phyloP scores from a whole-genome alignment of 2,113 vertebrate species.

The Oenanthe melanoleuca region DNA sequence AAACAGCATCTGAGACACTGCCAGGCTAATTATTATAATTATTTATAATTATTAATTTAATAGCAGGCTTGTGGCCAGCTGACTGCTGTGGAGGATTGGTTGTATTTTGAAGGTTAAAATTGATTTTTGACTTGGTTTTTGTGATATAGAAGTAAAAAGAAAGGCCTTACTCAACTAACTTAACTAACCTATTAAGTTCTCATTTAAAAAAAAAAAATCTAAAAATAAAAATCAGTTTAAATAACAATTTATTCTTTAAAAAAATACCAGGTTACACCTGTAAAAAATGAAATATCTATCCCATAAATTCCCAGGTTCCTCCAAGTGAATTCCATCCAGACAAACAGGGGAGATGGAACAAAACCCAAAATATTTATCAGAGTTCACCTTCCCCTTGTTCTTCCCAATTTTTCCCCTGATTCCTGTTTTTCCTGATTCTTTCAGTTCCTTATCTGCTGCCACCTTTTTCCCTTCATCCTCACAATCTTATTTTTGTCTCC shows the following conservation, averaged over 20 bases:
- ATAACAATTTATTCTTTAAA: no score
- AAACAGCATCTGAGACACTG: not conserved
- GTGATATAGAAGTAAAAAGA: no score
- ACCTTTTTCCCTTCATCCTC: not conserved
- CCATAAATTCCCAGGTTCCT: no score
- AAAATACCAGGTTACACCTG: no score
- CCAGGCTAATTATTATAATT: not conserved
- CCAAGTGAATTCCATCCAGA: no score
- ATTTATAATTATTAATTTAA: not conserved
- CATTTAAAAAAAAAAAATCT: no score
- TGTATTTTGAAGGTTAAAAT: not conserved
- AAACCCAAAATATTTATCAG: not conserved
- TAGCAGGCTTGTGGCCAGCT: not conserved
- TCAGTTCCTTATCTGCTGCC: not conserved
- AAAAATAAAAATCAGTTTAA: no score
- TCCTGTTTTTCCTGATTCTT: not conserved
- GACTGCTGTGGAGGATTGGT: not conserved
- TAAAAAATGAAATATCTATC: no score
- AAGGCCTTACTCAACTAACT: no score
- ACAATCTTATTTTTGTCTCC: not conserved
- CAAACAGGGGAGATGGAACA: not conserved
- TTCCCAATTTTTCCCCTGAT: not conserved
- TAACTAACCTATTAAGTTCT: no score
- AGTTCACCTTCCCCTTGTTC: rapidly evolving
- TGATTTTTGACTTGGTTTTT: not conserved